phyloP scores from a whole-genome alignment of 2,113 vertebrate genomes.

The Amphiprion ocellaris region DNA sequence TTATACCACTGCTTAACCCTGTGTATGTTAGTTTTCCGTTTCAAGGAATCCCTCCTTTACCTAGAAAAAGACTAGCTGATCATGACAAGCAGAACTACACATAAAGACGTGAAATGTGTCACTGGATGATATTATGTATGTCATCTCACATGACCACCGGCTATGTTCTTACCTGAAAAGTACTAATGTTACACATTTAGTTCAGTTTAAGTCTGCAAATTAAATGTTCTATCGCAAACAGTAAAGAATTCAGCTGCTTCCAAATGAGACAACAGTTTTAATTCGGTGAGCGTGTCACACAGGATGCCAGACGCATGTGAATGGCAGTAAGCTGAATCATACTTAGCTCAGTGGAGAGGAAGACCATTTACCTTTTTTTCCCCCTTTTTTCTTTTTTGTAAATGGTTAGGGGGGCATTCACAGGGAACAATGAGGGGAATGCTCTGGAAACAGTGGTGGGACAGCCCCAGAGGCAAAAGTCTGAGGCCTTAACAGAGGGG shows the following conservation, averaged over 20 bases:
- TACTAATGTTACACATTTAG: not conserved
- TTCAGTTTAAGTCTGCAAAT: too few species aligned
- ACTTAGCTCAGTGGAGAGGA: not conserved
- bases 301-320: conserved; percentile 44
- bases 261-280: conserved; percentile 1
- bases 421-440: conserved; percentile 75
- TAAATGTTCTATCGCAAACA: not conserved
- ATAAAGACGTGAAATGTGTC: not conserved
- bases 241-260: not conserved
- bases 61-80: not conserved
- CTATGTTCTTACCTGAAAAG: conserved; percentile 4
- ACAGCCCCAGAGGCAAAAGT: conserved; percentile 73
- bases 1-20: not conserved
- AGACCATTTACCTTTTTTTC: conserved; percentile 3
- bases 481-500: conserved; percentile 64
- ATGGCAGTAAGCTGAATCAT: conserved; percentile 55
- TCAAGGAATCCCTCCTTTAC: not conserved
- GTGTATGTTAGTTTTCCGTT: conserved; percentile 11
- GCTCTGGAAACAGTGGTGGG: conserved; percentile 72
- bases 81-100: conserved; percentile 23
- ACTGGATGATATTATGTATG: too few species aligned
- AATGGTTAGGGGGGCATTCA: conserved; percentile 16
- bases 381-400: not conserved
- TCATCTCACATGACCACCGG: not conserved
- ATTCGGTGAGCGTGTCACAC: conserved; percentile 21